Percentiles rank a stretch among this genome's conserved stretches.
These are phyloP conservation scores for Apotomis betuletana DNA, from an alignment of 2,888 invertebrate species.

Conservation along the genomic window DNA sequence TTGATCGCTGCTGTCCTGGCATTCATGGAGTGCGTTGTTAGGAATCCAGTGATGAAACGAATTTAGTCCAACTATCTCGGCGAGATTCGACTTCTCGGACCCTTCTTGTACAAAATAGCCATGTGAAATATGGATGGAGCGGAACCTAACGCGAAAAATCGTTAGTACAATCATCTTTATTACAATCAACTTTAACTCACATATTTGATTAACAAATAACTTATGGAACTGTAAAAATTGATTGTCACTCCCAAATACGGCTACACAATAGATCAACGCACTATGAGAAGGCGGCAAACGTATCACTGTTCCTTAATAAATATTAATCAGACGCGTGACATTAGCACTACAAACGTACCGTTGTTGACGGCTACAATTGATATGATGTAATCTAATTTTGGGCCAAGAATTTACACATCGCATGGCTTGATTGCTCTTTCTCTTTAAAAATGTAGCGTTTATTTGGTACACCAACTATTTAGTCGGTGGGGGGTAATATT, in stretches of 20 bases:
- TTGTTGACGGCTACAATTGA: not conserved
- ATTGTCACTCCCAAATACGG: slow-evolving; percentile 6
- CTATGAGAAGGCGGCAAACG: slow-evolving; percentile 15
- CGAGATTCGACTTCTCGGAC: no score
- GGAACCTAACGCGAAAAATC: no score
- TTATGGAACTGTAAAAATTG: slow-evolving; percentile 2
- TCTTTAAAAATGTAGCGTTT: not conserved
- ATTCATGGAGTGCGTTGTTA: no score
- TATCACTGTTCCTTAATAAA: slow-evolving; percentile 19
- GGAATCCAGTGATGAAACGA: no score
- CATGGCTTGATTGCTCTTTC: not conserved
- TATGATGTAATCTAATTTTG: slow-evolving; percentile 1
- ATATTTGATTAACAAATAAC: not conserved
- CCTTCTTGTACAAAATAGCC: no score
- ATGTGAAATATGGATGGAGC: no score
- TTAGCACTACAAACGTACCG: slow-evolving; percentile 16
- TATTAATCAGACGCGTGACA: slow-evolving; percentile 21
- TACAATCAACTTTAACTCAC: no score
- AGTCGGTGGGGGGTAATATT: no score
- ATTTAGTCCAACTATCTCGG: no score
- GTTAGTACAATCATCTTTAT: not conserved
- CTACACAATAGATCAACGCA: slow-evolving; percentile 18
- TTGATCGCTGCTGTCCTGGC: no score
- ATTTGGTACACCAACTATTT: no score
- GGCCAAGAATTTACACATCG: not conserved